Conservation (phyloP, 2,113 vertebrate genomes). For the Atherinomorus stipes region DNA sequence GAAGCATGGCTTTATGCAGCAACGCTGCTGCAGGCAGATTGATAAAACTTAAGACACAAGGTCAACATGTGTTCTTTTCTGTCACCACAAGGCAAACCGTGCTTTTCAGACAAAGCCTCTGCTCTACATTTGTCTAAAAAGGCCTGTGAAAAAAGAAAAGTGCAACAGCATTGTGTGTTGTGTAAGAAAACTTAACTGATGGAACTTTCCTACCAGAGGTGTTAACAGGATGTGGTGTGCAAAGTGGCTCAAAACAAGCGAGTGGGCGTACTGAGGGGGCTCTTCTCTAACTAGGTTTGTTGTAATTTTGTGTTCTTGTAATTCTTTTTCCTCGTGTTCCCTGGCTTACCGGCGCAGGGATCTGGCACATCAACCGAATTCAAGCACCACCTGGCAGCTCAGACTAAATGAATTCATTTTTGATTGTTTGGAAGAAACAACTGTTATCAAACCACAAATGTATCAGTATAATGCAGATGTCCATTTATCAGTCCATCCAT, state of each 20-base stretch:
- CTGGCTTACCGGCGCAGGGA: background rate
- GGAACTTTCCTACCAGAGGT: conserved; percentile 41
- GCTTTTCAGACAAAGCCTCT: conserved; percentile 17
- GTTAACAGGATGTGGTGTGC: conserved; percentile 76
- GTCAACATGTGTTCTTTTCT: background rate
- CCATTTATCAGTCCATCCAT: background rate
- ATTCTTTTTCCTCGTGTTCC: background rate
- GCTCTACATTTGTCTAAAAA: background rate
- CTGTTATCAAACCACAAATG: background rate
- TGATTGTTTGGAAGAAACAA: conserved; percentile 2
- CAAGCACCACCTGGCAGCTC: conserved; percentile 1
- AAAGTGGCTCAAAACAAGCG: conserved; percentile 44
- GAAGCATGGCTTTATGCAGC: conserved; percentile 20
- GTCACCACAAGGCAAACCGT: background rate
- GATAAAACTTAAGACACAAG: conserved; percentile 7
- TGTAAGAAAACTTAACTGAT: background rate
- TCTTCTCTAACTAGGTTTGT: conserved; percentile 14
- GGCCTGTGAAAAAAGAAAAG: background rate
- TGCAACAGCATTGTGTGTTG: background rate
- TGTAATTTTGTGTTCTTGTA: conserved; percentile 28
- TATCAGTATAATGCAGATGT: conserved; percentile 11
- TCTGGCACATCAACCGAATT: conserved; percentile 1
- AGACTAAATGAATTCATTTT: conserved; percentile 11
- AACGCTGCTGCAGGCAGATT: background rate
- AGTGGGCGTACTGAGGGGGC: conserved; percentile 11